Evolutionary conservation across 1,140 invertebrate genomes (phyloP).

Genomic region (Bombus difficillimus): DNA sequence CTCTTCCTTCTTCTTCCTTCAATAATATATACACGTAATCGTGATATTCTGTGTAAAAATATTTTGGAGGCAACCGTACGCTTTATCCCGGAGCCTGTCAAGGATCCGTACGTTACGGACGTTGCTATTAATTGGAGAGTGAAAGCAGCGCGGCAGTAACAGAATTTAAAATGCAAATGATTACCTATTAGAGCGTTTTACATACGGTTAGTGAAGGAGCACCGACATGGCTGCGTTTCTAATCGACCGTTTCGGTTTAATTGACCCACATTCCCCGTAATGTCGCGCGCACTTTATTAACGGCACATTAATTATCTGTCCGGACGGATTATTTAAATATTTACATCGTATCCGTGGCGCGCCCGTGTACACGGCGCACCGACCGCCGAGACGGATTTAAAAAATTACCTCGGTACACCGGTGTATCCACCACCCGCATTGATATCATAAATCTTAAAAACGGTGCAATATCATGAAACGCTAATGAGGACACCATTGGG

Average conservation of each 20-base stretch:
- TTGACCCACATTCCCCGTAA: slow-evolving; percentile 38
- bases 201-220: background rate
- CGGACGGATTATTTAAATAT: slow-evolving; percentile 64
- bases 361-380: slow-evolving; percentile 42
- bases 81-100: background rate
- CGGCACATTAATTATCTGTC: slow-evolving; percentile 58
- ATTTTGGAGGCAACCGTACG: no score
- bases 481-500: slow-evolving; percentile 68
- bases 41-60: no score
- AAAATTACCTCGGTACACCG: slow-evolving; percentile 56
- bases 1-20: no score
- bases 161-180: slow-evolving; percentile 45
- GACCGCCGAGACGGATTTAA: slow-evolving; percentile 58
- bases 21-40: no score
- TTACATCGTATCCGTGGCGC: slow-evolving; percentile 34
- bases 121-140: slow-evolving; percentile 12
- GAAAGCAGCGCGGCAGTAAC: background rate
- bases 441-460: slow-evolving; percentile 64
- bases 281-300: slow-evolving; percentile 44
- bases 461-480: slow-evolving; percentile 70
- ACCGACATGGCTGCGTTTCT: background rate
- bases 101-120: background rate
- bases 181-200: slow-evolving; percentile 10
- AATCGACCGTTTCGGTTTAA: slow-evolving; percentile 41
- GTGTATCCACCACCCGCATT: slow-evolving; percentile 49